phyloP scores from a whole-genome alignment of 2,113 vertebrate genomes.

The Rhynchopsitta pachyrhyncha region DNA sequence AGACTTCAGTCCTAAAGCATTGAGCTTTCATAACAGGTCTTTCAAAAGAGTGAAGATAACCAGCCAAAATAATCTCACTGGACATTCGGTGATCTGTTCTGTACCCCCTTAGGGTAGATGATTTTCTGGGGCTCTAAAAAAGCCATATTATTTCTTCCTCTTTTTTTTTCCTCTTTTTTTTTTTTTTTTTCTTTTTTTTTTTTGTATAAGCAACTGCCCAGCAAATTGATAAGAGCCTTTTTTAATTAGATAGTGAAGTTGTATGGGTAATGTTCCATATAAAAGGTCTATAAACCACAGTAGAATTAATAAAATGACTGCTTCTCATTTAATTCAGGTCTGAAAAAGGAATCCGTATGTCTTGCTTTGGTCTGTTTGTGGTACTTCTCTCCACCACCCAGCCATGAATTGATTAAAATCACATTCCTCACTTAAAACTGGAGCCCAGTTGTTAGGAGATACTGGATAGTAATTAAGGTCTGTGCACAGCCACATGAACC shows the following conservation, averaged over 20 bases:
- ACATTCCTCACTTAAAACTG: slow-evolving; percentile 31
- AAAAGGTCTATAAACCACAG: slow-evolving; percentile 60
- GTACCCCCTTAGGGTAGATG: not conserved
- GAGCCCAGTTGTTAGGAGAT: not conserved
- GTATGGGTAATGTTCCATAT: slow-evolving; percentile 54
- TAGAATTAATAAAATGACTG: slow-evolving; percentile 52
- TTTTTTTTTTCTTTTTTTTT: not conserved
- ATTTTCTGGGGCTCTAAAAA: not conserved
- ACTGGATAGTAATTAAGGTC: not conserved
- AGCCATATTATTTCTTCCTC: not conserved
- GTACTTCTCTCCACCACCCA: slow-evolving; percentile 9
- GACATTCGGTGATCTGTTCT: not conserved
- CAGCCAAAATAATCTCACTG: not conserved
- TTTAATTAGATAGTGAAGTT: slow-evolving; percentile 65
- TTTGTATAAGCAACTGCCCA: slow-evolving; percentile 52
- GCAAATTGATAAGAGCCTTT: slow-evolving; percentile 57
- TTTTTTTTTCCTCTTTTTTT: not conserved
- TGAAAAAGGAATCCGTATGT: slow-evolving; percentile 11
- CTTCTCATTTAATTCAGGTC: slow-evolving; percentile 58
- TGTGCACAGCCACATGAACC: slow-evolving; percentile 14
- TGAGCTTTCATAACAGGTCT: not conserved
- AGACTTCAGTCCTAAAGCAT: not conserved
- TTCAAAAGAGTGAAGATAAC: not conserved
- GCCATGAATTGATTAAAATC: slow-evolving; percentile 51
- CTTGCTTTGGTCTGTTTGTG: slow-evolving; percentile 52